These are phyloP conservation scores for Spicauda simplicius DNA, from an alignment of 2,888 invertebrate genomes.

Conservation along the genomic window DNA sequence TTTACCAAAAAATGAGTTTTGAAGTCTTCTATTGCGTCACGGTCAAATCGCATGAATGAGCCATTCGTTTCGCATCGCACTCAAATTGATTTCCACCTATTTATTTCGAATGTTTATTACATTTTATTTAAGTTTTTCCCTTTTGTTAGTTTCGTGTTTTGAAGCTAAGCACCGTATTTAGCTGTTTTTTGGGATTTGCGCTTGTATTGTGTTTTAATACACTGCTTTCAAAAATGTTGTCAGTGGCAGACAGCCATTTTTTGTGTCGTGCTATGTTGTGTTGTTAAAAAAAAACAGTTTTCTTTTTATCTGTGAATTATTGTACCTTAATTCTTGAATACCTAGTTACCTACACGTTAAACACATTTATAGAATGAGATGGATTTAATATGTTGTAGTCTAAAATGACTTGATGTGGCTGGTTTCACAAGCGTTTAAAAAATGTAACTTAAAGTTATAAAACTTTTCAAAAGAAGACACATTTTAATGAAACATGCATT, in stretches of 20 bases:
- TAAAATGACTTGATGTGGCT: no score
- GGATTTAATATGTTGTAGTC: no score
- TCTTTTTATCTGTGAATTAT: slow-evolving; percentile 1
- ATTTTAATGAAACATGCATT: no score
- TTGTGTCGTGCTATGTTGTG: not conserved
- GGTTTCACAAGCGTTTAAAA: no score
- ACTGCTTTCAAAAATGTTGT: slow-evolving; percentile 1
- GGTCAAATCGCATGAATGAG: slow-evolving; percentile 39
- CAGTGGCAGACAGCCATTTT: not conserved
- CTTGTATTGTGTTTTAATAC: slow-evolving; percentile 23
- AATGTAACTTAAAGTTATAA: no score
- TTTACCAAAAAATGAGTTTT: slow-evolving; percentile 33
- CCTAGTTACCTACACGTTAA: no score
- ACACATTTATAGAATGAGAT: no score
- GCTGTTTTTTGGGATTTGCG: not conserved
- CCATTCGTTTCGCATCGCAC: slow-evolving; percentile 30
- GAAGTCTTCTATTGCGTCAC: slow-evolving; percentile 43
- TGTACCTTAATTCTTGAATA: not conserved
- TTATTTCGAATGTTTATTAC: slow-evolving; percentile 22
- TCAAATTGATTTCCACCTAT: slow-evolving; percentile 32
- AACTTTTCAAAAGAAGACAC: no score
- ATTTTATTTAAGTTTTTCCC: slow-evolving; percentile 6
- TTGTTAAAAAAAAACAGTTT: no score
- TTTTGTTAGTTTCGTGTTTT: not conserved
- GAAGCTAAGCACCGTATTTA: not conserved